Evolutionary conservation across 2,113 vertebrate species (phyloP).

Genomic region (Syngnathus floridae): DNA sequence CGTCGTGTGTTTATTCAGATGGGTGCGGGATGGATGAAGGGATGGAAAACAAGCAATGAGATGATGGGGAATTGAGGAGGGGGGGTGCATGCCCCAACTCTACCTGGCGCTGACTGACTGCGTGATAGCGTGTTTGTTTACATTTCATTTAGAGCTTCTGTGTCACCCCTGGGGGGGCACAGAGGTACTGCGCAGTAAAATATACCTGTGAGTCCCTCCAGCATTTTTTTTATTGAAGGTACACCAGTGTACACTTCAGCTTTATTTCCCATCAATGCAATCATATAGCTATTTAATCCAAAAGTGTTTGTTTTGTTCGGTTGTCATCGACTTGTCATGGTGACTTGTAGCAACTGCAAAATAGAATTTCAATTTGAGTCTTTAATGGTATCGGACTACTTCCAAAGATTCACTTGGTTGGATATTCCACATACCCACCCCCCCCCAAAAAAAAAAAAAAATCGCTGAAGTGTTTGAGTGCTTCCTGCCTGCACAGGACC

Average conservation of each 20-base stretch:
- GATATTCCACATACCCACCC: constrained; percentile 1
- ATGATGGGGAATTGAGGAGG: constrained; percentile 7
- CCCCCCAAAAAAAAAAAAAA: constrained; percentile 3
- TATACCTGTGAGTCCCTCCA: background rate
- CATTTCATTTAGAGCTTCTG: background rate
- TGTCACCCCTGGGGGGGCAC: background rate
- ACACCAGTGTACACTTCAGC: too few relatives aligned
- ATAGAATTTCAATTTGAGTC: constrained; percentile 21
- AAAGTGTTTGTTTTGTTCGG: too few relatives aligned
- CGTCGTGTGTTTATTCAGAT: constrained; percentile 56
- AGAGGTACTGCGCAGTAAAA: background rate
- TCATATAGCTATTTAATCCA: too few relatives aligned
- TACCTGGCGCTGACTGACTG: background rate
- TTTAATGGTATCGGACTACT: constrained; percentile 16
- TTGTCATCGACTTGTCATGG: too few relatives aligned
- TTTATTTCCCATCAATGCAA: too few relatives aligned
- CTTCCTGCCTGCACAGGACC: background rate
- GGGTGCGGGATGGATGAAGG: constrained; percentile 5
- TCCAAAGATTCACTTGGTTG: constrained; percentile 7
- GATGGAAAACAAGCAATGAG: constrained; percentile 7
- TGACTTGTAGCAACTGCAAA: constrained; percentile 16
- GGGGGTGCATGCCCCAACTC: constrained; percentile 1
- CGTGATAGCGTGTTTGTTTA: background rate
- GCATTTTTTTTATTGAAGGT: background rate
- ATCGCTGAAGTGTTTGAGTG: background rate